A percentile compares a stretch with the other conserved stretches of the same genome.
These are phyloP conservation scores for Sebastiscus albofasciatus DNA, from an alignment of 2,797 vertebrate species.

Conservation along the genomic window DNA sequence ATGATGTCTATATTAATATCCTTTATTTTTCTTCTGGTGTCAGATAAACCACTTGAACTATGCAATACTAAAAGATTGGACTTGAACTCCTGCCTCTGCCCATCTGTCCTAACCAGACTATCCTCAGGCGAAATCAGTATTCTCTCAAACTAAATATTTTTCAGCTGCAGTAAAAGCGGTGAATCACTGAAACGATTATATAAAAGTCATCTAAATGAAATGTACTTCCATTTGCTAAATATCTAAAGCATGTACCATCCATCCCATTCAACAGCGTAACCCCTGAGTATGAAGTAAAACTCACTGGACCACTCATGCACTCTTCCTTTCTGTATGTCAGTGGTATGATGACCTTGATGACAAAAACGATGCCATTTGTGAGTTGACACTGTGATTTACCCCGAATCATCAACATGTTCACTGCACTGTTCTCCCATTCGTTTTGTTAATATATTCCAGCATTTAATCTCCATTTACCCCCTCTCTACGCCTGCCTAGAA, in stretches of 20 bases:
- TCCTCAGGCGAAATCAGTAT: neutral
- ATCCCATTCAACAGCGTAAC: neutral
- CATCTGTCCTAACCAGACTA: neutral
- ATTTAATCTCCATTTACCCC: constrained; percentile 47
- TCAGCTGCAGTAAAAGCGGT: neutral
- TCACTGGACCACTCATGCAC: neutral
- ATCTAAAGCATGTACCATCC: neutral
- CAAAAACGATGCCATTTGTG: neutral
- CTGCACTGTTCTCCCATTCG: neutral
- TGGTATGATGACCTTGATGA: neutral
- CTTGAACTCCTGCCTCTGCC: neutral
- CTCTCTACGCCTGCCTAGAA: constrained; percentile 14
- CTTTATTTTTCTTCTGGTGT: neutral
- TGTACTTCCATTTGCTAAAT: neutral
- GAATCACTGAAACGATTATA: neutral
- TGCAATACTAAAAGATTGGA: neutral
- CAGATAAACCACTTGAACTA: neutral
- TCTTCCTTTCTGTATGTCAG: neutral
- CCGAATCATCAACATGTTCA: neutral
- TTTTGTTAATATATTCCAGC: constrained; percentile 19
- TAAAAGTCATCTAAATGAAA: neutral
- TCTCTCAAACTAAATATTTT: neutral
- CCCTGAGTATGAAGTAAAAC: neutral
- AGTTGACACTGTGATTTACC: neutral
- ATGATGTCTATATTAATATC: neutral